A percentile compares a stretch with the other conserved stretches of the same genome.
Evolutionary conservation across 2,888 invertebrate genomes (phyloP).

Genomic region (Meteorus cinctellus): DNA sequence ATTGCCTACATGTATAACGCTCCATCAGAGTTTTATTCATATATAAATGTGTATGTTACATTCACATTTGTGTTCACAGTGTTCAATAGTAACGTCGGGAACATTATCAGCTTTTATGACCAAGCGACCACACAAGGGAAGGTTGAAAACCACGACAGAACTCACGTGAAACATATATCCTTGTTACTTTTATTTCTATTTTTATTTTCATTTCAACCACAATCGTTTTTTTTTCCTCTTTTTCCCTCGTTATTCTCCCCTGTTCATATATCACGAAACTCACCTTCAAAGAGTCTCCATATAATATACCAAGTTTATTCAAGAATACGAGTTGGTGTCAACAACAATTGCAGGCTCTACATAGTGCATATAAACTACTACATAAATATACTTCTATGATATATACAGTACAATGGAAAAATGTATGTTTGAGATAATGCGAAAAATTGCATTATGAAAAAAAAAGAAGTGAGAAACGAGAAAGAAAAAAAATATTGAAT

Average conservation of each 20-base stretch:
- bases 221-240: background rate
- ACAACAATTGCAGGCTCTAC: background rate
- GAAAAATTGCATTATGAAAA: background rate
- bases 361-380: background rate
- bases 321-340: background rate
- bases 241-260: background rate
- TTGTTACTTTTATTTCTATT: background rate
- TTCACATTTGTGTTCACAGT: constrained; percentile 17
- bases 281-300: constrained; percentile 1
- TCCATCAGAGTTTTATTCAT: constrained; percentile 26
- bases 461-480: too few relatives aligned
- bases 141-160: constrained; percentile 15
- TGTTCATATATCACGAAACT: constrained; percentile 5
- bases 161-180: constrained; percentile 20
- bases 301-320: background rate
- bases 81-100: constrained; percentile 38
- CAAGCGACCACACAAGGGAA: constrained; percentile 7
- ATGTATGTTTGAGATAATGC: constrained; percentile 2
- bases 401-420: constrained; percentile 4
- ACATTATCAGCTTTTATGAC: constrained; percentile 39
- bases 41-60: constrained; percentile 21
- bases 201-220: background rate
- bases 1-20: background rate
- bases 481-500: constrained; percentile 14
- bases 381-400: background rate